Percentiles rank a stretch among this genome's conserved stretches.
Evolutionary conservation across 2,888 invertebrate genomes (phyloP).

Genomic region (Melieria picta): DNA sequence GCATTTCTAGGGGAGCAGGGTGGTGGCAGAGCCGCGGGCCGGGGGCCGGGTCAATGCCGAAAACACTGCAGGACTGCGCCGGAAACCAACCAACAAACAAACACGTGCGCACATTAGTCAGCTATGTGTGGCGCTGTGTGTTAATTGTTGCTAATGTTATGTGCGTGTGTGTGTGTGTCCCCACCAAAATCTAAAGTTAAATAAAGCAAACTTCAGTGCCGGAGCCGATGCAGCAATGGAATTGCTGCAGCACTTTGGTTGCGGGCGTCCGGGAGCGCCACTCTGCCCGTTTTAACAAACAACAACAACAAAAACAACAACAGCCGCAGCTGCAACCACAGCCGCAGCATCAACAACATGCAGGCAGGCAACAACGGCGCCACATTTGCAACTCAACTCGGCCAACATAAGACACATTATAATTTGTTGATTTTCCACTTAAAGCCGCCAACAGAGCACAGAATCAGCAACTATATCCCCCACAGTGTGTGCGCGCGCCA

Average conservation of each 20-base stretch:
- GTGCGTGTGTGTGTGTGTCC: conserved; percentile 29
- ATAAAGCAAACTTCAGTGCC: conserved; percentile 51
- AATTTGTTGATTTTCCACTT: conserved; percentile 61
- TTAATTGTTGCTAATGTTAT: conserved; percentile 22
- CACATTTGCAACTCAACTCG: conserved; percentile 28
- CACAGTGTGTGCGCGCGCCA: conserved; percentile 4
- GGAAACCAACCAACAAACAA: too few species aligned
- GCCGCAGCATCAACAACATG: too few species aligned
- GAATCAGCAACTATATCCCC: conserved; percentile 24
- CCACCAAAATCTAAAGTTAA: conserved; percentile 58
- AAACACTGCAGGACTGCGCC: too few species aligned
- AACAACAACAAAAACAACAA: too few species aligned
- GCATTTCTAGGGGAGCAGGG: not conserved
- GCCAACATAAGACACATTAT: conserved; percentile 48
- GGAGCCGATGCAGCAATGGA: conserved; percentile 32
- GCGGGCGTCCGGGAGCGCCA: conserved; percentile 36
- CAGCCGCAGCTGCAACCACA: too few species aligned
- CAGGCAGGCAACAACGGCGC: not conserved
- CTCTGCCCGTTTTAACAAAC: too few species aligned
- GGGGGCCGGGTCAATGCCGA: too few species aligned
- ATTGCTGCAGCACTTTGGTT: conserved; percentile 13
- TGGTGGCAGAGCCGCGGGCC: too few species aligned
- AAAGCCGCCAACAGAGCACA: conserved; percentile 46
- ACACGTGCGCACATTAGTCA: too few species aligned
- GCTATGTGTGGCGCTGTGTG: too few species aligned